Percentiles rank a stretch among this genome's conserved stretches.
Conservation (phyloP, 2,797 vertebrate genomes). For the Eidolon dupreanum region DNA sequence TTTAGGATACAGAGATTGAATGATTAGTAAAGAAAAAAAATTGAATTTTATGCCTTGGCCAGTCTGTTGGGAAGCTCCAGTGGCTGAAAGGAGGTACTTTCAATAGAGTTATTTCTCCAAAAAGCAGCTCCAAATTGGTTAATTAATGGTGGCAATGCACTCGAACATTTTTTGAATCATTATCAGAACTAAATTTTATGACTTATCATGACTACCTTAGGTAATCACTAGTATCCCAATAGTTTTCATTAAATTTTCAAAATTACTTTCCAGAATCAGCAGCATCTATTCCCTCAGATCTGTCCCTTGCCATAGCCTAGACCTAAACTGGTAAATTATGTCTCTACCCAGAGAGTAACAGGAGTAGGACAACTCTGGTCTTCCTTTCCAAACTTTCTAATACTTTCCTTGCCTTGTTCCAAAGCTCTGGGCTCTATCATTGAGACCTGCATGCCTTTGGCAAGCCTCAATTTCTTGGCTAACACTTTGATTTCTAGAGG, state of each 20-base stretch:
- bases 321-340: background rate
- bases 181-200: background rate
- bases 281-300: background rate
- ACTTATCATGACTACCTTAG: background rate
- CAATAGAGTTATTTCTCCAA: background rate
- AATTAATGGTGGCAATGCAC: background rate
- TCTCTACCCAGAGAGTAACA: background rate
- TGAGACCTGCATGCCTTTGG: background rate
- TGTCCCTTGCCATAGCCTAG: background rate
- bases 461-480: background rate
- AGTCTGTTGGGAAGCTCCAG: background rate
- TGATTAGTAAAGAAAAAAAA: background rate
- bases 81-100: background rate
- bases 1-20: background rate
- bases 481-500: background rate
- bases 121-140: background rate
- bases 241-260: background rate
- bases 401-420: background rate
- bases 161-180: background rate
- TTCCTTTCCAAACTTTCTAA: background rate
- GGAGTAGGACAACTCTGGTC: background rate
- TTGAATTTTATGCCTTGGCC: background rate
- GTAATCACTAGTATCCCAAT: background rate
- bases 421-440: background rate
- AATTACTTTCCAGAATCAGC: background rate